Conservation (phyloP, 2,888 invertebrate species). For the Arrhopalites spinosus region DNA sequence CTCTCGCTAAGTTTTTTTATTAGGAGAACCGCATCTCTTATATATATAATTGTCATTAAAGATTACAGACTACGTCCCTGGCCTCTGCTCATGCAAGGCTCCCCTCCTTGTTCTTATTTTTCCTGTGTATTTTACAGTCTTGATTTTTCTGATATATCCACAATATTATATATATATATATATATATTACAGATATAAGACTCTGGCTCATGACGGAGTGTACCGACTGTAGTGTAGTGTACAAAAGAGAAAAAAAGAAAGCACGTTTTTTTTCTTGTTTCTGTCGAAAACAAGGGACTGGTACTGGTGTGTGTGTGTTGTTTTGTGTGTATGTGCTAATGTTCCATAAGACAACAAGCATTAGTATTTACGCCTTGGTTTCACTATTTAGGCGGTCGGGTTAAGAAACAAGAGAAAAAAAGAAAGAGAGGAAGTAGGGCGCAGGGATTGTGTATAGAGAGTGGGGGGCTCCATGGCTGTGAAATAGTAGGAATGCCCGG, state of each 20-base stretch:
- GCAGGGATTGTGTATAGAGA: conserved; percentile 2
- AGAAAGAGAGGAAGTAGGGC: background rate
- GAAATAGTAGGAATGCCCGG: conserved; percentile 38
- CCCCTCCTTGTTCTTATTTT: background rate
- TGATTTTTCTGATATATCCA: background rate
- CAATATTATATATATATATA: too few relatives aligned
- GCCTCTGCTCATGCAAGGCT: background rate
- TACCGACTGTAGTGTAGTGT: background rate
- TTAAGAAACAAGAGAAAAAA: background rate
- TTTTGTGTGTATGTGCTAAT: background rate
- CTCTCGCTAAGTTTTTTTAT: background rate
- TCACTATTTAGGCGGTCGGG: background rate
- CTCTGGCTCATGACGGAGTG: background rate
- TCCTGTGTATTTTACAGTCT: background rate
- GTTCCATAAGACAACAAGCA: conserved; percentile 12
- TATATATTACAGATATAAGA: too few relatives aligned
- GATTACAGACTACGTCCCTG: background rate
- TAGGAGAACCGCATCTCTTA: background rate
- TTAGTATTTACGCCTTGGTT: conserved; percentile 15
- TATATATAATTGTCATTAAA: conserved; percentile 11
- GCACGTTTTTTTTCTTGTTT: background rate
- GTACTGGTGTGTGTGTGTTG: background rate
- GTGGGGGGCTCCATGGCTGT: background rate
- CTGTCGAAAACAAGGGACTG: background rate
- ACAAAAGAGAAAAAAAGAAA: background rate